phyloP scores from a whole-genome alignment of 2,888 invertebrate species.

The Lomographa bimaculata region DNA sequence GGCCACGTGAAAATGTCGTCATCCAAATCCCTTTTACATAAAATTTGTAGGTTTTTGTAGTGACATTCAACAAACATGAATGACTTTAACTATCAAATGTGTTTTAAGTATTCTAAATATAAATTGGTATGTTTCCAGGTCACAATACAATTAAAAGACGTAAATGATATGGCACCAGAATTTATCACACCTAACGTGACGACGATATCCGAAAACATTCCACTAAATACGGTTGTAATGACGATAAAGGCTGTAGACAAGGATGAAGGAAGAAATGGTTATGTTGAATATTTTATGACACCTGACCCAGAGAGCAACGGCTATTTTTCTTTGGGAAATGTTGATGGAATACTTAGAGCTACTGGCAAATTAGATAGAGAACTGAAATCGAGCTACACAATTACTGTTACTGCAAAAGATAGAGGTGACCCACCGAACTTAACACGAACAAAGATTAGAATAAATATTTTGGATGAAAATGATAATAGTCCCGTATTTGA shows the following conservation, averaged over 20 bases:
- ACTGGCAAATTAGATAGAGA: conserved; percentile 95
- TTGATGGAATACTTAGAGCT: conserved; percentile 94
- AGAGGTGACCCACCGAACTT: conserved; percentile 92
- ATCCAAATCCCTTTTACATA: too few species aligned
- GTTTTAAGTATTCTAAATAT: conserved; percentile 2
- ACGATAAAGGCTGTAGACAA: conserved; percentile 94
- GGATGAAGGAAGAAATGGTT: conserved; percentile 96
- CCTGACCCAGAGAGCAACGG: conserved; percentile 85
- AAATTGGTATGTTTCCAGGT: conserved; percentile 83
- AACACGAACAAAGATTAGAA: conserved; percentile 86
- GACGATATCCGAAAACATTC: conserved; percentile 92
- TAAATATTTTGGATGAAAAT: conserved; percentile 93
- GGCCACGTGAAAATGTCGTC: too few species aligned
- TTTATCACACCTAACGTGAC: conserved; percentile 92
- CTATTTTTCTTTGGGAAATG: conserved; percentile 92
- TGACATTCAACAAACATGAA: too few species aligned
- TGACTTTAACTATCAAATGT: too few species aligned
- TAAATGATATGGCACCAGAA: conserved; percentile 95
- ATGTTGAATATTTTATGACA: conserved; percentile 93
- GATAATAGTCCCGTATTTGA: conserved; percentile 96
- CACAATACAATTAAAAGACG: conserved; percentile 93
- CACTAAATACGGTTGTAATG: conserved; percentile 93
- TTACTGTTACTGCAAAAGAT: conserved; percentile 93
- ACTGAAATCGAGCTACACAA: conserved; percentile 87
- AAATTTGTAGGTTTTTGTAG: too few species aligned